A percentile compares a stretch with the other conserved stretches of the same genome.
These are phyloP conservation scores for Latrodectus elegans DNA, from an alignment of 2,888 invertebrate species.

Conservation along the genomic window DNA sequence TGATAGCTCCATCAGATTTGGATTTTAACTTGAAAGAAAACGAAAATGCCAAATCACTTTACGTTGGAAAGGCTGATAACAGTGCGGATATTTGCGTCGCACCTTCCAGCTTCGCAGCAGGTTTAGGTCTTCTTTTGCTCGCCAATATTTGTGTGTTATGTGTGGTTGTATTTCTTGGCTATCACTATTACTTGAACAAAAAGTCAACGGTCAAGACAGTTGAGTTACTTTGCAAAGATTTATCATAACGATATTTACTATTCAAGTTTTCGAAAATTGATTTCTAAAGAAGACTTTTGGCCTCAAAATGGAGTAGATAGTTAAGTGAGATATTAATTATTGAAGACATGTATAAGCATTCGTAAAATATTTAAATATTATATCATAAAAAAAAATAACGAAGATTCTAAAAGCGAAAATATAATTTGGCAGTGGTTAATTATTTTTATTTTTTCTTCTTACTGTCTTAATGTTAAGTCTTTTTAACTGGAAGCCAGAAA, in stretches of 20 bases:
- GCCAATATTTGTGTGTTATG: slow-evolving; percentile 66
- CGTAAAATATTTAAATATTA: not conserved
- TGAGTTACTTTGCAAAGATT: slow-evolving; percentile 44
- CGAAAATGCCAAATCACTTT: slow-evolving; percentile 67
- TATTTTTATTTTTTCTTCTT: too few species aligned
- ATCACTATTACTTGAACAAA: slow-evolving; percentile 54
- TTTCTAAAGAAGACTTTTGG: not conserved
- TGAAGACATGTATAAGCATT: not conserved
- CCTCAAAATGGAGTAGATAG: not conserved
- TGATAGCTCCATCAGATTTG: slow-evolving; percentile 92
- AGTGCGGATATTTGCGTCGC: slow-evolving; percentile 71
- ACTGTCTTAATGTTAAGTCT: too few species aligned
- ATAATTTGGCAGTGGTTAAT: too few species aligned
- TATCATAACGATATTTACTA: slow-evolving; percentile 6
- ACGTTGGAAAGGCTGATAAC: slow-evolving; percentile 62
- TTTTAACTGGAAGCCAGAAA: too few species aligned
- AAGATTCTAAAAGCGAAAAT: not conserved
- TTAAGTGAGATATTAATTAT: not conserved
- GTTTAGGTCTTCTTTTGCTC: slow-evolving; percentile 57
- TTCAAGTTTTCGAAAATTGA: not conserved
- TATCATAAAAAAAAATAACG: not conserved
- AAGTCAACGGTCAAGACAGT: slow-evolving; percentile 41
- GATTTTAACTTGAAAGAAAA: slow-evolving; percentile 81
- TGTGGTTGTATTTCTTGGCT: slow-evolving; percentile 64
- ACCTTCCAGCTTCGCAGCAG: slow-evolving; percentile 66